phyloP scores from a whole-genome alignment of 1,140 invertebrate species.

The Euura saliciscinereae region DNA sequence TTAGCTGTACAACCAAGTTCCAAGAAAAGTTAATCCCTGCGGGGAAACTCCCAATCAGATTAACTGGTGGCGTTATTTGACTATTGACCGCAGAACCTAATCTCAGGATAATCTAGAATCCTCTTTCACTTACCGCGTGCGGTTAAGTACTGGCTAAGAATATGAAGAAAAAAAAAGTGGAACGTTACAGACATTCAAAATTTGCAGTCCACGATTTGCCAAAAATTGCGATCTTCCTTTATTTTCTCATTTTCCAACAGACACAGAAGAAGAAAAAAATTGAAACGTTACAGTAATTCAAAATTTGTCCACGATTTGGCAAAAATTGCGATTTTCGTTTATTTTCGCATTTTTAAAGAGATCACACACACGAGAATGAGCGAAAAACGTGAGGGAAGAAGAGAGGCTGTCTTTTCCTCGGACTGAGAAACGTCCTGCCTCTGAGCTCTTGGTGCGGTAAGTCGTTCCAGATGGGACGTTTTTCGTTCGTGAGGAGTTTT shows the following conservation, averaged over 20 bases:
- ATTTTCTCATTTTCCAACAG: too few relatives aligned
- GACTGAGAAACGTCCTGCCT: neutral
- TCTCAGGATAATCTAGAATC: slow-evolving; percentile 23
- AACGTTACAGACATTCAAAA: too few relatives aligned
- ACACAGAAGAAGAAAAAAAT: too few relatives aligned
- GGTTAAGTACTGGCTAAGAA: too few relatives aligned
- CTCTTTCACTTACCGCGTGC: slow-evolving; percentile 7
- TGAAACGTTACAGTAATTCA: too few relatives aligned
- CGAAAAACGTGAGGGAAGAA: neutral
- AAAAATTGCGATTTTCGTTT: too few relatives aligned
- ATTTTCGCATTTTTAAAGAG: too few relatives aligned
- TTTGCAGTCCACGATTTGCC: too few relatives aligned
- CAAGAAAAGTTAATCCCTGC: neutral
- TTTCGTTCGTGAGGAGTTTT: neutral
- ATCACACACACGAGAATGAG: too few relatives aligned
- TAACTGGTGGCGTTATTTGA: slow-evolving; percentile 36
- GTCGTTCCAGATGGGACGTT: slow-evolving; percentile 48
- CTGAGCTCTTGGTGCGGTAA: slow-evolving; percentile 30
- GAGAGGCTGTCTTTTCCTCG: neutral
- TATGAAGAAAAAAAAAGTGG: too few relatives aligned
- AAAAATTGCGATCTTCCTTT: too few relatives aligned
- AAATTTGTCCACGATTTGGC: too few relatives aligned
- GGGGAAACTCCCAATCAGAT: slow-evolving; percentile 9
- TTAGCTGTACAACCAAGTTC: neutral
- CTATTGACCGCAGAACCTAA: neutral